Conservation (phyloP, 2,113 vertebrate genomes). For the Serinus canaria region DNA sequence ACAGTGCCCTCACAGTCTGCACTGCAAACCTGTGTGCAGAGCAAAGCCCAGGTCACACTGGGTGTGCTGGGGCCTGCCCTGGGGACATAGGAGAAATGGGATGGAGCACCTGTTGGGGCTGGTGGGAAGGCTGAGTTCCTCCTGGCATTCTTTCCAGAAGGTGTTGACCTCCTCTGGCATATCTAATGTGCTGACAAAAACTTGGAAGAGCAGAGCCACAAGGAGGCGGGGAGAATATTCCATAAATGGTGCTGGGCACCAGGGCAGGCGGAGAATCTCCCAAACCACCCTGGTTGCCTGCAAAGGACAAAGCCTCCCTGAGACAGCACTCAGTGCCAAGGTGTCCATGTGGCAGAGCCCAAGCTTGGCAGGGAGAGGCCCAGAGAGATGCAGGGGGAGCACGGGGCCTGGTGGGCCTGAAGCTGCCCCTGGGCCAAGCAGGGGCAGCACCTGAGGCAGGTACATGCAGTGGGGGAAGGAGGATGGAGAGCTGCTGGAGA, state of each 20-base stretch:
- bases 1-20: accelerated
- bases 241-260: background rate
- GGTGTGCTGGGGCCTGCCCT: background rate
- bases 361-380: background rate
- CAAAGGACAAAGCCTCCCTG: background rate
- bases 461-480: background rate
- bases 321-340: accelerated
- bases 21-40: background rate
- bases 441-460: background rate
- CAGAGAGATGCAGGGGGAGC: accelerated
- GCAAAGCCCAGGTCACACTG: background rate
- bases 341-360: background rate
- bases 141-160: background rate
- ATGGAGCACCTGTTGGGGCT: background rate
- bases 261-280: background rate
- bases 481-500: background rate
- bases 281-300: background rate
- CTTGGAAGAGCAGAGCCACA: background rate
- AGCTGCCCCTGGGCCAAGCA: background rate
- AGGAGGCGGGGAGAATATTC: background rate
- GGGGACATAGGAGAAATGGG: background rate
- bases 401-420: accelerated
- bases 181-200: background rate
- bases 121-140: background rate
- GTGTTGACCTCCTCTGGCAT: background rate